Evolutionary conservation across 2,113 vertebrate species (phyloP).

Genomic region (Crotalus tigris): DNA sequence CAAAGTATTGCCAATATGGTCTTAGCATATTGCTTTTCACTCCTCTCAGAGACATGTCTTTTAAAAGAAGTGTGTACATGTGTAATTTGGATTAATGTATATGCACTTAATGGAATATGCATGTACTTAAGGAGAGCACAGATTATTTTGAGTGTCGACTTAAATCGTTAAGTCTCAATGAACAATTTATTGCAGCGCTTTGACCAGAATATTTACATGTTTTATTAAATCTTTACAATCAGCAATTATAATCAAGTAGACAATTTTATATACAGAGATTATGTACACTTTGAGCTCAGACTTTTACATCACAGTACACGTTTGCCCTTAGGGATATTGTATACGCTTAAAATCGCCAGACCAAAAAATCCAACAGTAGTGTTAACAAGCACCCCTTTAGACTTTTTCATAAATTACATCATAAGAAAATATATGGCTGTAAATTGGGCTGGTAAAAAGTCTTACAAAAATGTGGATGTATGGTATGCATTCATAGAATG

Average conservation of each 20-base stretch:
- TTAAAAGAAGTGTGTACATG: not conserved
- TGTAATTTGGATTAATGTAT: not conserved
- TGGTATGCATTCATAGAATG: conserved; percentile 79
- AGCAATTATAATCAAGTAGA: conserved; percentile 81
- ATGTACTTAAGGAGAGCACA: not conserved
- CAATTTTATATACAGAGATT: conserved; percentile 78
- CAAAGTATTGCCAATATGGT: not conserved
- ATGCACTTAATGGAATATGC: not conserved
- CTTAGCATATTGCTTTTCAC: not conserved
- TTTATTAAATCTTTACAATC: conserved; percentile 88
- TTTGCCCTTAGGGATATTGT: conserved; percentile 74
- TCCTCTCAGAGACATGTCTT: accelerated
- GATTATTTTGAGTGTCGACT: not conserved
- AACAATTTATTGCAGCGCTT: conserved; percentile 1
- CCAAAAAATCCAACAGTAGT: conserved; percentile 68
- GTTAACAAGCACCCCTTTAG: conserved; percentile 74
- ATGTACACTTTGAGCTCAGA: conserved; percentile 80
- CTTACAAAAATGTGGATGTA: conserved; percentile 77
- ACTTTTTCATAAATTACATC: conserved; percentile 70
- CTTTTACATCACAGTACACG: conserved; percentile 80
- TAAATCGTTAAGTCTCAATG: not conserved
- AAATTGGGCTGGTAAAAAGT: conserved; percentile 73
- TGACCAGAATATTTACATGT: conserved; percentile 77
- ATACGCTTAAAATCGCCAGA: conserved; percentile 64
- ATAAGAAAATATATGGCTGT: conserved; percentile 80